Evolutionary conservation across 2,113 vertebrate genomes (phyloP).

Genomic region (Eulemur macaco): DNA sequence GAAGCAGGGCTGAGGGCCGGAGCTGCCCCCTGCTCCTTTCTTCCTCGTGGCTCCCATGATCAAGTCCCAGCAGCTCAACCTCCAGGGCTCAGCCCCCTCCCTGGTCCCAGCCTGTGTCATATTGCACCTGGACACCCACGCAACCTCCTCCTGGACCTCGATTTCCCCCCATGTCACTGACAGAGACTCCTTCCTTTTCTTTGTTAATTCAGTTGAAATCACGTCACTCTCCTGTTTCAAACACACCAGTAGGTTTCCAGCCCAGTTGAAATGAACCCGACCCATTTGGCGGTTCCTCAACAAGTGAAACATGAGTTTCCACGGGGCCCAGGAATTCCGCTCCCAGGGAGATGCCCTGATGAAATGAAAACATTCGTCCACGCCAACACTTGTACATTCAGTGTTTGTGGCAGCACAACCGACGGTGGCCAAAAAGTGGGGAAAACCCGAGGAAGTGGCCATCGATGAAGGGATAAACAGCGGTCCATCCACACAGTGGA

Average conservation of each 20-base stretch:
- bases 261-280: background rate
- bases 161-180: background rate
- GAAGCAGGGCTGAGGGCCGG: background rate
- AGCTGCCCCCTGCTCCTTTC: background rate
- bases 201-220: background rate
- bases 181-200: background rate
- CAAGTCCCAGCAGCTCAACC: background rate
- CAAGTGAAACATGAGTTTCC: background rate
- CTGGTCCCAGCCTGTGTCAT: background rate
- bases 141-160: background rate
- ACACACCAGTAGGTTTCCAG: background rate
- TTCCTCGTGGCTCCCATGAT: background rate
- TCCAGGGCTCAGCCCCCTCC: background rate
- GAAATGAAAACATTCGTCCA: accelerated
- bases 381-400: accelerated
- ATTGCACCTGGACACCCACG: background rate
- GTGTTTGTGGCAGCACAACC: background rate
- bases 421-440: background rate
- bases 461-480: accelerated
- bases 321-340: background rate
- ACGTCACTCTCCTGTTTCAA: background rate
- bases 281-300: background rate
- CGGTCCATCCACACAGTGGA: accelerated
- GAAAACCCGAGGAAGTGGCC: too few species aligned
- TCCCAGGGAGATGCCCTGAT: background rate